Evolutionary conservation across 2,888 invertebrate species (phyloP), one percentile per base, ranked within the genome.

Genomic region (Danaus chrysippus): DNA sequence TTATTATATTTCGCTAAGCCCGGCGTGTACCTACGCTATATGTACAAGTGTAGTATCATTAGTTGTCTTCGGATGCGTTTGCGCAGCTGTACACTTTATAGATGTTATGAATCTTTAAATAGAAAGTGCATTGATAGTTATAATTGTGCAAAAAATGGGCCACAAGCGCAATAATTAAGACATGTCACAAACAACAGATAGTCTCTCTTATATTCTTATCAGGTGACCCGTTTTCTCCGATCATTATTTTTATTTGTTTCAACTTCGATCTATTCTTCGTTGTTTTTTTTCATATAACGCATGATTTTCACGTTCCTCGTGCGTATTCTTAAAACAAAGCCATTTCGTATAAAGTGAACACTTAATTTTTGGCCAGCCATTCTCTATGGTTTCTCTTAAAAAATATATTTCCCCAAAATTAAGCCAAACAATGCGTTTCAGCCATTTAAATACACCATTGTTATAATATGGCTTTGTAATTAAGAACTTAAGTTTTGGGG

Each of bases 181-280:
- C 60, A 58, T 68, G 71, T 70, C 67, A 69, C 65, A 70, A 72
- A 74, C 71, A 68, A 63, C 42, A 44, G 62, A 49, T 66, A 69
- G 63, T 64, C 60, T 56, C 59, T 56, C 41, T 9, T 34, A 34
- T 61, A 59, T 66, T 68, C 61, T 68, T 74, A 74, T 74, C 73
- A 53, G 58, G 10, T 69, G 74, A 71, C 74, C 74, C 59, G 70
- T 70, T 74, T 67, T 73, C 71, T 72, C n/a, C 73, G 69, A 70
- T 71, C 68, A 64, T 61, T 62, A 56, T 58, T 65, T 66, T 64
- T 66, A 62, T 62, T 67, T 64, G 62, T 62, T 58, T 65, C 56
- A 64, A 61, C 53, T 53, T n/a, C 42, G 63, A 64, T 64, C 63
- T 60, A 64, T 54, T 54, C 46, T 49, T 41, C 34, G 59, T 53